Conservation (phyloP, 1,140 invertebrate species). For the Drosophila nebulosa region DNA sequence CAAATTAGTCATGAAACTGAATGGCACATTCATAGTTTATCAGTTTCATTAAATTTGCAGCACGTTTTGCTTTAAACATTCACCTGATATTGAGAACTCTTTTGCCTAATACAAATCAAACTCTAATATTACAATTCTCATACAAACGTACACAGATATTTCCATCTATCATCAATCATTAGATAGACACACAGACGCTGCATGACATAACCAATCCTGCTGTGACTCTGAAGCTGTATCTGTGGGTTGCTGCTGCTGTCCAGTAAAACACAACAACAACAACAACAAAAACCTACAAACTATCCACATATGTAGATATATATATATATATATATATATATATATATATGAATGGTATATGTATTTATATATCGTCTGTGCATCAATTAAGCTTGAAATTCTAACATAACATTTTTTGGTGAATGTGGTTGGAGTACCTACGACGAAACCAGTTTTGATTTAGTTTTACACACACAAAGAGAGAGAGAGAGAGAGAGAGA, state of each 20-base stretch:
- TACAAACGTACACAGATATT: slow-evolving; percentile 7
- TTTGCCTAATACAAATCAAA: too few relatives aligned
- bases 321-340: slow-evolving; percentile 15
- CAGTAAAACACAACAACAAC: neutral
- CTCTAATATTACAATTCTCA: neutral
- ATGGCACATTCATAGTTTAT: too few relatives aligned
- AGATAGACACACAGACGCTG: slow-evolving; percentile 37
- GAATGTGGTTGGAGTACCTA: slow-evolving; percentile 54
- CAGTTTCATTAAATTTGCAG: too few relatives aligned
- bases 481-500: too few relatives aligned
- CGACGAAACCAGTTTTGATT: slow-evolving; percentile 53
- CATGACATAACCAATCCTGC: slow-evolving; percentile 71
- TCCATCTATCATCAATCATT: slow-evolving; percentile 55
- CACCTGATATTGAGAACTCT: too few relatives aligned
- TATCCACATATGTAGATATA: slow-evolving; percentile 5
- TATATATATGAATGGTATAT: neutral
- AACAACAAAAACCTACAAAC: slow-evolving; percentile 6
- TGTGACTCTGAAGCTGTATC: slow-evolving; percentile 28
- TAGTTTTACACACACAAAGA: neutral
- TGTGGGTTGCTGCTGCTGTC: slow-evolving; percentile 7
- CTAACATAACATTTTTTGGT: slow-evolving; percentile 60
- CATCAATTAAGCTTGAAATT: slow-evolving; percentile 72
- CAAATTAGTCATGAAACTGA: too few relatives aligned
- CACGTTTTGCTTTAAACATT: too few relatives aligned
- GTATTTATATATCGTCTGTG: slow-evolving; percentile 27